Base-by-base conservation (phyloP, 2,888 invertebrate genomes). In the Scaptomyza reducta region DNA sequence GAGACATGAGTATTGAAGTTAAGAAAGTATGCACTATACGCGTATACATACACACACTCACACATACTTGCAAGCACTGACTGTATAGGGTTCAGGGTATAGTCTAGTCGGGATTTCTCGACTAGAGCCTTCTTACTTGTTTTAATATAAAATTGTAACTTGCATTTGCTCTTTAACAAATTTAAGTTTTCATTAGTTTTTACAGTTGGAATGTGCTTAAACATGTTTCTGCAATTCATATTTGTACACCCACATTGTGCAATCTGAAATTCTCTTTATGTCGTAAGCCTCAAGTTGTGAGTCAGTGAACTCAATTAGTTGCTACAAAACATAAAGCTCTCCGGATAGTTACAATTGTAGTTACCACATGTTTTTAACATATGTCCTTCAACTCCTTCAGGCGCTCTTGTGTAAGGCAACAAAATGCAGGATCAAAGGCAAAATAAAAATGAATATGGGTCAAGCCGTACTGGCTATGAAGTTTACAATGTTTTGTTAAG, bases 341-440 rank as follows among this genome's bases (percentile, higher is more conserved):
- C n/a, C 14, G 14, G 7, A 3, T 14, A 31, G 14, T 40, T 38
- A 10, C 9, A n/a, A 38, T 7, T 51, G 42, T 33, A 27, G 38
- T 27, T 42, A 22, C 9, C 33, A 41, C 13, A 45, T 56, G 46
- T 49, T 55, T 42, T 42, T 29, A 45, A 45, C 38, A 29, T 40
- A 58, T 41, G 46, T 16, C 46, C 33, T 27, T 46, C 33, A 38
- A 46, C 25, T 44, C 25, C 18, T 58, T 40, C 31, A 46, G 31
- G 11, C 6, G 16, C 0, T n/a, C 14, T 6, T 13, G 40, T 13
- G 5, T 29, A 13, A 35, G n/a, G 2, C 35, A 18, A n/a, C 27
- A 14, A 6, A 14, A 18, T 53, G 27, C 14, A 22, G 31, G 14
- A 29, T 29, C 22, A 42, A 29, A 45, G 46, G 40, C 33, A 35